Evolutionary conservation across 2,797 vertebrate genomes (phyloP), one percentile per base, ranked within the genome.

Genomic region (Mus spretus): DNA sequence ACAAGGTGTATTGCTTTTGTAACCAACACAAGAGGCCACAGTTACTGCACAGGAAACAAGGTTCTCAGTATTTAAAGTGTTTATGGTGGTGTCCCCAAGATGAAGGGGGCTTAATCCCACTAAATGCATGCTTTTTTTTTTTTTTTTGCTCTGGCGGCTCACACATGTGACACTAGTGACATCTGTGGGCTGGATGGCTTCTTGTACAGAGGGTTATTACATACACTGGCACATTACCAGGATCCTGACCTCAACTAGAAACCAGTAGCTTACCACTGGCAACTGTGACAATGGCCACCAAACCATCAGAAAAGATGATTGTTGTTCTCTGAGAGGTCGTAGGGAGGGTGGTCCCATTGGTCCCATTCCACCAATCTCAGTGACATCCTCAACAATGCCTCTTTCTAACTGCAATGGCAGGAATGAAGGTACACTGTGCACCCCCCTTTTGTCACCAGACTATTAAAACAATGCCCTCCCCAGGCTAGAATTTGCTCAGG

Each of bases 281-380:
- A 11, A 63, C 14, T 89, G 55, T 0, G 1, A 37, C 12, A 24
- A 67, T 28, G 83, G 63, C 8, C 34, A 59, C 8, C 34, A 19
- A 53, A 93, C 3, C 7, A 28, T 86, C 57, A 50, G 26, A 0
- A 72, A 88, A 3, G 50, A 2, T 57, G 44, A 47, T 8, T 28
- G 3, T 40, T 19, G 19, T 19, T 11, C 24, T 44, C 47, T 2
- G 0, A 19, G 34, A 47, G 15, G 55, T n/a, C 1, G 2, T 2
- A 22, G 67, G 7, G 3, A 2, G 1, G 1, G 10, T 5, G 11
- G 31, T 10, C 26, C 0, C 24, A 1, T 50, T 47, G 77, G n/a
- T 3, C n/a, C 0, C 10, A 1, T 47, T 57, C 57, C 44, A 77
- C 10, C 81, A 55, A n/a, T 19, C 44, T 13, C 20, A 61, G 19